Conservation (phyloP, 2,113 vertebrate species). For the Gymnogyps californianus region DNA sequence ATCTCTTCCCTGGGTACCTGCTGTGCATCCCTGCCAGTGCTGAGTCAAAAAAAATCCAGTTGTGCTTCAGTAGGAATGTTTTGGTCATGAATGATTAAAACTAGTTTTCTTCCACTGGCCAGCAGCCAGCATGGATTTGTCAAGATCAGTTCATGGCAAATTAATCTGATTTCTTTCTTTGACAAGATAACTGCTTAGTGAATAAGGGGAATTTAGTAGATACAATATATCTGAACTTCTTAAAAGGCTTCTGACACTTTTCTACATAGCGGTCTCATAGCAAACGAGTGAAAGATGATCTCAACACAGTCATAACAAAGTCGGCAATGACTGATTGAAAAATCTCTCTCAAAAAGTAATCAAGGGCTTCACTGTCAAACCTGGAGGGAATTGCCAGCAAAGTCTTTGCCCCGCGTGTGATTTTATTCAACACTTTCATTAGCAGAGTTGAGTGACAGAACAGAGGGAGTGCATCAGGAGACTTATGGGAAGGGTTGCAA, state of each 20-base stretch:
- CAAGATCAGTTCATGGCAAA: slow-evolving; percentile 8
- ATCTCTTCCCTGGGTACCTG: background rate
- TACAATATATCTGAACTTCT: background rate
- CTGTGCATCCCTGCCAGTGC: background rate
- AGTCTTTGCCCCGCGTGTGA: background rate
- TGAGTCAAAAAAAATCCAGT: background rate
- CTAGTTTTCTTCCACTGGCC: slow-evolving; percentile 1
- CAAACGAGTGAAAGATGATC: background rate
- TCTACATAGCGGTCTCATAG: background rate
- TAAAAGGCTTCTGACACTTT: background rate
- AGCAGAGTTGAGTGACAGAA: slow-evolving; percentile 25
- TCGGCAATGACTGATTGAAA: background rate
- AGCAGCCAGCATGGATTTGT: slow-evolving; percentile 6
- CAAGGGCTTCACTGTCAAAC: background rate
- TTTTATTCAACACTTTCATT: slow-evolving; percentile 2
- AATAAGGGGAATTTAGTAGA: slow-evolving; percentile 1
- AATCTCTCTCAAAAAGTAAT: slow-evolving; percentile 12
- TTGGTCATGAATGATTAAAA: slow-evolving; percentile 16
- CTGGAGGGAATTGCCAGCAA: background rate
- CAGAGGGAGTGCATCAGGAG: background rate
- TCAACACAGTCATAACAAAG: background rate
- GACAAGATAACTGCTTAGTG: slow-evolving; percentile 16
- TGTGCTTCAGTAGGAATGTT: background rate
- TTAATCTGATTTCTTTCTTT: slow-evolving; percentile 31
- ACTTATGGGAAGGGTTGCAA: background rate